Percentiles rank a stretch among this genome's conserved stretches.
phyloP scores from a whole-genome alignment of 2,113 vertebrate genomes.

The Planiliza haematocheilus region DNA sequence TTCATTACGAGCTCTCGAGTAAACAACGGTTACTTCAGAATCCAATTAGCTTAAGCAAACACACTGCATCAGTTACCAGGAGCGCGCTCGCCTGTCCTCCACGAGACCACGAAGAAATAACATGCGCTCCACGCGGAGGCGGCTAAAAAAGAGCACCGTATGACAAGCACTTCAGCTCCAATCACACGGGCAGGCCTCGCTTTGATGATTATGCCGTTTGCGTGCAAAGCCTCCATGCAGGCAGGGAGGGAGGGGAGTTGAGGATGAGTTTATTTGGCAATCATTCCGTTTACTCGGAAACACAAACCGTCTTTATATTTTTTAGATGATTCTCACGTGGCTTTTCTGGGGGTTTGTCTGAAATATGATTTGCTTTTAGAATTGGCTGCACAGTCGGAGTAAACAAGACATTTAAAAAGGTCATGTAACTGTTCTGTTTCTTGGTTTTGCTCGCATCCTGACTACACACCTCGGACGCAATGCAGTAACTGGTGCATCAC shows the following conservation, averaged over 20 bases:
- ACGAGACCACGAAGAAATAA: slow-evolving; percentile 32
- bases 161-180: slow-evolving; percentile 39
- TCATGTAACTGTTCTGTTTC: slow-evolving; percentile 6
- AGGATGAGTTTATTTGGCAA: slow-evolving; percentile 58
- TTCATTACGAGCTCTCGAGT: slow-evolving; percentile 54
- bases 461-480: neutral
- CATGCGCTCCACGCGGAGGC: slow-evolving; percentile 38
- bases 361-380: slow-evolving; percentile 41
- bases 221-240: slow-evolving; percentile 33
- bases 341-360: slow-evolving; percentile 20
- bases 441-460: neutral
- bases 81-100: slow-evolving; percentile 42
- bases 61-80: slow-evolving; percentile 59
- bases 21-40: slow-evolving; percentile 73
- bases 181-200: slow-evolving; percentile 39
- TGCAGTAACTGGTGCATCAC: too few relatives aligned
- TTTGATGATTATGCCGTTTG: slow-evolving; percentile 56
- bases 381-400: slow-evolving; percentile 4
- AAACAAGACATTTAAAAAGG: slow-evolving; percentile 33
- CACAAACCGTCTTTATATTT: slow-evolving; percentile 24
- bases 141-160: slow-evolving; percentile 52
- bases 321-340: slow-evolving; percentile 37
- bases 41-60: slow-evolving; percentile 75
- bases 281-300: slow-evolving; percentile 47
- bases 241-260: slow-evolving; percentile 20